Evolutionary conservation across 2,797 vertebrate species (phyloP), one percentile per base, ranked within the genome.

Genomic region (Aphelocoma californica): DNA sequence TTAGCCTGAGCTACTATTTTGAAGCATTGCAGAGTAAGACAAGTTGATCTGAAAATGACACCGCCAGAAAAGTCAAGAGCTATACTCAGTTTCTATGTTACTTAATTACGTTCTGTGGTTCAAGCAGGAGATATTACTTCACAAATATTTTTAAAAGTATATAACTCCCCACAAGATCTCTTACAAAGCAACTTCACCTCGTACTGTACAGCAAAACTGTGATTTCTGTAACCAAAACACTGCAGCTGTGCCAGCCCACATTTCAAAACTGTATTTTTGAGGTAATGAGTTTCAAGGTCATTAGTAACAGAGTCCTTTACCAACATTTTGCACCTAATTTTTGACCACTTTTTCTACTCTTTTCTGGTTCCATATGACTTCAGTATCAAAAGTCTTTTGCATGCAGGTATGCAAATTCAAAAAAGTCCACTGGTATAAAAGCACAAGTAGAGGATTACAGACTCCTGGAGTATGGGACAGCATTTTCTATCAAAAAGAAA

Each of bases 191-290:
- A 54, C 60, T 81, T 86, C 7, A 7, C 56, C 45, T 88, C 62
- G 66, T 36, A 67, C 56, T 91, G 74, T 91, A 90, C 71, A 92
- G 61, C 44, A 88, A 95, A 96, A 93, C 65, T 47, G 45, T 38
- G 32, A 89, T 96, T 95, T 91, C 75, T 92, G 64, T 71, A 94
- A 83, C 69, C 29, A 84, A 95, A 97, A 88, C 79, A 66, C 91
- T 75, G 66, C 36, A 89, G 58, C 82, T 94, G 90, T 85, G 53
- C 58, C 34, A 92, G 87, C 54, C 65, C 57, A 70, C 61, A 90
- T 92, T 87, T 96, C 92, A 97, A 95, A 97, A 94, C 12, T 23
- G 23, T 81, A 67, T 56, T 78, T 92, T 66, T 56, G 79, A 95
- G 78, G 44, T 88, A 72, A 78, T 26, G 54, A 71, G 70, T 88